Conservation (phyloP, 1,140 invertebrate species). For the Vanessa atalanta region DNA sequence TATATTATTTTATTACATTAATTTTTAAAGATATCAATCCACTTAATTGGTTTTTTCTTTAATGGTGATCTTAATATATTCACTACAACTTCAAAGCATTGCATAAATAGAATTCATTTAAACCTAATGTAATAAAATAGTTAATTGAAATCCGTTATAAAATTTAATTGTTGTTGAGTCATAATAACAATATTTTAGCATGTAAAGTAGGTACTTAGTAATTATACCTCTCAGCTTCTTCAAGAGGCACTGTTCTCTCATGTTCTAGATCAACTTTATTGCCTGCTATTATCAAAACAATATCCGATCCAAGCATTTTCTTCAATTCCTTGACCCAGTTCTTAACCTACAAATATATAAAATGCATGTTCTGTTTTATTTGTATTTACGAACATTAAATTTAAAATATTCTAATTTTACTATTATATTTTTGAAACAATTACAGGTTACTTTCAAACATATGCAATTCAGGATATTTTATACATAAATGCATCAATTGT, state of each 20-base stretch:
- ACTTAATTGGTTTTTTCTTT: too few relatives aligned
- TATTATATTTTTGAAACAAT: too few relatives aligned
- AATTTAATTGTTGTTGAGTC: neutral
- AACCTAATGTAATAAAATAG: too few relatives aligned
- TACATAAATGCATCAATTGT: neutral
- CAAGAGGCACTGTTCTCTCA: conserved; percentile 90
- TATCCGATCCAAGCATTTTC: conserved; percentile 97
- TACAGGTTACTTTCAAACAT: too few relatives aligned
- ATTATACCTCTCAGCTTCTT: conserved; percentile 91
- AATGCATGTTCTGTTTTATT: neutral
- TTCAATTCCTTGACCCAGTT: conserved; percentile 99
- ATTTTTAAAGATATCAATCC: neutral
- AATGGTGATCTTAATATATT: too few relatives aligned
- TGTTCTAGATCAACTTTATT: conserved; percentile 99
- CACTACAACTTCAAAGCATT: too few relatives aligned
- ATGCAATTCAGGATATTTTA: neutral
- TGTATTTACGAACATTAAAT: neutral
- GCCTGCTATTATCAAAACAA: conserved; percentile 95
- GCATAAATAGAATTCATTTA: too few relatives aligned
- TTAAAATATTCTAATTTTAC: neutral
- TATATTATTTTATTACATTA: neutral
- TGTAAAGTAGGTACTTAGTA: neutral
- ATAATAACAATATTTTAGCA: neutral
- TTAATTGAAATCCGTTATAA: too few relatives aligned
- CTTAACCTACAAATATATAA: conserved; percentile 86